Conservation (phyloP, 2,888 invertebrate species). For the Xylota sylvarum region DNA sequence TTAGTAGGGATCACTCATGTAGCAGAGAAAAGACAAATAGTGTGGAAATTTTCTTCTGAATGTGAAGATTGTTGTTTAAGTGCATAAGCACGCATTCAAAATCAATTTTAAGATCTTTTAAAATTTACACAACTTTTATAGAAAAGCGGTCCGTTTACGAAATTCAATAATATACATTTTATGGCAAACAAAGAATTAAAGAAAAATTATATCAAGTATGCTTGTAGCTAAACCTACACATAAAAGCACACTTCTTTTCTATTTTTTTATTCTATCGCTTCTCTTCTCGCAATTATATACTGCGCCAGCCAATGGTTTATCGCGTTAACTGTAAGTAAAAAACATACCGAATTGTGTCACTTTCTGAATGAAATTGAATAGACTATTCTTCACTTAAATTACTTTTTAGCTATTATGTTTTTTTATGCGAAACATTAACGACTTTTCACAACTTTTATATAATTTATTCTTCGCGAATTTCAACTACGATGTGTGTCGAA, state of each 20-base stretch:
- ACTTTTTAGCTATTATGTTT: not conserved
- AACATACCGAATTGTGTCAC: conserved; percentile 21
- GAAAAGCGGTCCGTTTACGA: not conserved
- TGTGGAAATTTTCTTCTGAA: not conserved
- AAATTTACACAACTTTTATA: not conserved
- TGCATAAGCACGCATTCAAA: not conserved
- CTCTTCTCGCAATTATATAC: conserved; percentile 11
- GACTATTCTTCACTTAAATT: conserved; percentile 10
- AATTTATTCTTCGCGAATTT: conserved; percentile 23
- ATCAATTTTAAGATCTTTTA: not conserved
- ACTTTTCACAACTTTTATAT: conserved; percentile 13
- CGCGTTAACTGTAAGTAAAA: conserved; percentile 17
- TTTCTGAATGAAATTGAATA: conserved; percentile 44
- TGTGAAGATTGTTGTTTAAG: not conserved
- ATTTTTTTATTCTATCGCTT: conserved; percentile 3
- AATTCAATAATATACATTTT: not conserved
- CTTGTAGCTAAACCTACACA: conserved; percentile 11
- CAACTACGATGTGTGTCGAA: not conserved
- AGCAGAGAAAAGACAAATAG: conserved; percentile 2
- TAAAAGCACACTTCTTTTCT: conserved; percentile 17
- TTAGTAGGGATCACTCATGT: not conserved
- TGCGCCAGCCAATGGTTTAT: conserved; percentile 12
- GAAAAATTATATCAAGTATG: not conserved
- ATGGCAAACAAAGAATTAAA: not conserved
- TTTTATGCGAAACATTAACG: not conserved